Conservation (phyloP, 2,113 vertebrate species). For the Tragelaphus strepsiceros region DNA sequence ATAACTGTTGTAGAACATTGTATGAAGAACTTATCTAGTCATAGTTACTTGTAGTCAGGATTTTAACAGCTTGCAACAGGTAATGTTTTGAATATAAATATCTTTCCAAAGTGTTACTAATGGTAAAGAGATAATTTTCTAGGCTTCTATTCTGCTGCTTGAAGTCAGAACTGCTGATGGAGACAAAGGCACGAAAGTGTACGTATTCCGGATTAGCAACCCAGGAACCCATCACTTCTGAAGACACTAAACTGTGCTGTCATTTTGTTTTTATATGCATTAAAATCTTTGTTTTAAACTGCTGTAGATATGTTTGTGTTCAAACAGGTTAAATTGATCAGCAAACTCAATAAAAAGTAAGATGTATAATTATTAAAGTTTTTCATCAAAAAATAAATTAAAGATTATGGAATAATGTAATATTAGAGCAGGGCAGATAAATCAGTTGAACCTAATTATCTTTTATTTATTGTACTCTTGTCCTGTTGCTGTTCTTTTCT, state of each 20-base stretch:
- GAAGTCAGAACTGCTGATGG: conserved; percentile 99
- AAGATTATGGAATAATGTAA: conserved; percentile 83
- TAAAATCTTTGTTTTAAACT: conserved; percentile 87
- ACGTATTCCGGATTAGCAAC: conserved; percentile 99
- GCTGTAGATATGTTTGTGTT: conserved; percentile 89
- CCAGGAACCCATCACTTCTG: conserved; percentile 99
- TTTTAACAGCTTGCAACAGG: conserved; percentile 85
- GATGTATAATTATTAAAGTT: conserved; percentile 84
- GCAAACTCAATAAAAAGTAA: conserved; percentile 88
- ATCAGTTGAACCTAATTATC: conserved; percentile 69
- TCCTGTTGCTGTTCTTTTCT: conserved; percentile 98
- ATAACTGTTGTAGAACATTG: conserved; percentile 75
- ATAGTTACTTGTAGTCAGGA: conserved; percentile 83
- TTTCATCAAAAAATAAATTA: conserved; percentile 83
- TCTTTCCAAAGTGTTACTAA: conserved; percentile 99
- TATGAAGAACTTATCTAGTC: conserved; percentile 76
- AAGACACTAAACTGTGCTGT: conserved; percentile 94
- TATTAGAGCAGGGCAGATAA: conserved; percentile 83
- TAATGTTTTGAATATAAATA: conserved; percentile 90
- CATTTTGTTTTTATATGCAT: conserved; percentile 92
- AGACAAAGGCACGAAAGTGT: conserved; percentile 99
- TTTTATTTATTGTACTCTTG: conserved; percentile 83
- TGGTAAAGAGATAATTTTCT: conserved; percentile 99
- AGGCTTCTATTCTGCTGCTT: conserved; percentile 99
- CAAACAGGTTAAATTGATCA: conserved; percentile 91